Percentiles rank a stretch among this genome's conserved stretches.
phyloP scores from a whole-genome alignment of 2,113 vertebrate species.

The Mesembrinibis cayennensis region DNA sequence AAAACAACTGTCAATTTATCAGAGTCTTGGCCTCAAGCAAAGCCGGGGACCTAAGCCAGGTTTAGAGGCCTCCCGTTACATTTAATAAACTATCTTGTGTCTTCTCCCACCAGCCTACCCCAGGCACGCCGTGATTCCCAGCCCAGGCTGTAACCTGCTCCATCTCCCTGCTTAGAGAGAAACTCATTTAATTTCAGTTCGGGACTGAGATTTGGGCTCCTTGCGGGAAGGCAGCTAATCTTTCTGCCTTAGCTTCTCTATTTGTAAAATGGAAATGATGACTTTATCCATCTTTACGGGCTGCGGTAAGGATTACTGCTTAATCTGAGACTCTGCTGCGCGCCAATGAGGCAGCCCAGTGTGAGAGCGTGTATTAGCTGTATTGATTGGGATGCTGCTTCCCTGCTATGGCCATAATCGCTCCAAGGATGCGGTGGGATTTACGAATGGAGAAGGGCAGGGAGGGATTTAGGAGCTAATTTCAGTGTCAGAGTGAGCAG shows the following conservation, averaged over 20 bases:
- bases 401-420: background rate
- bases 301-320: background rate
- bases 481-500: background rate
- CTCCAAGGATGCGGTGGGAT: background rate
- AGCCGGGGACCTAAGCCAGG: background rate
- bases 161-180: background rate
- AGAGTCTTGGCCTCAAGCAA: background rate
- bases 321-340: background rate
- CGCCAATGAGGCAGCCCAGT: background rate
- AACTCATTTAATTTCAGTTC: background rate
- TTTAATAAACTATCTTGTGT: background rate
- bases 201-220: background rate
- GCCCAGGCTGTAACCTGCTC: background rate
- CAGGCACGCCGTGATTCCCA: background rate
- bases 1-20: background rate
- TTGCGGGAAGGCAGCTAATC: background rate
- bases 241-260: background rate
- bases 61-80: background rate
- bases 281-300: background rate
- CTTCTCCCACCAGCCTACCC: background rate
- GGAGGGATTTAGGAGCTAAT: background rate
- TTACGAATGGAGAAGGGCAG: background rate
- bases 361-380: background rate
- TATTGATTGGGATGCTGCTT: background rate
- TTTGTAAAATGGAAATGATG: slow-evolving; percentile 23